A percentile compares a stretch with the other conserved stretches of the same genome.
Evolutionary conservation across 2,888 invertebrate species (phyloP).

Genomic region (Torymus auratus): DNA sequence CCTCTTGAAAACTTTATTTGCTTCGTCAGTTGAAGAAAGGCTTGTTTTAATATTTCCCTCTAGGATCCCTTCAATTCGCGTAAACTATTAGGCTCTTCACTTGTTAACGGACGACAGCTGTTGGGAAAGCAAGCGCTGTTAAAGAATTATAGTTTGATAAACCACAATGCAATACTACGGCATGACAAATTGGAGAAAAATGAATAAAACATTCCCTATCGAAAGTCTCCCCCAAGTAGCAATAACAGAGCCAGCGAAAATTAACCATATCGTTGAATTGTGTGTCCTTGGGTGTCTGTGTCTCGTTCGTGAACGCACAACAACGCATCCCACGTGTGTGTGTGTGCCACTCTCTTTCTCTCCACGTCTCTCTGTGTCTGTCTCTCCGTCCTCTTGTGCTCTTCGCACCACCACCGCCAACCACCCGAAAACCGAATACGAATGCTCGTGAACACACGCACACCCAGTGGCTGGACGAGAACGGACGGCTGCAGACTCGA

Average conservation of each 20-base stretch:
- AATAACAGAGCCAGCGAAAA: neutral
- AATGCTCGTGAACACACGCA: neutral
- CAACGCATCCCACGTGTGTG: neutral
- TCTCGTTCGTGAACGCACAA: conserved; percentile 31
- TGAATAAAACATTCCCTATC: no score
- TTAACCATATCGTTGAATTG: conserved; percentile 31
- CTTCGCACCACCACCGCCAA: neutral
- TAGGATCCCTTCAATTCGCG: no score
- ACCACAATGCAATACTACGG: no score
- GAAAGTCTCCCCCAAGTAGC: neutral
- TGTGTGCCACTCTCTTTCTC: conserved; percentile 26
- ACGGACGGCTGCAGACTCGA: conserved; percentile 78
- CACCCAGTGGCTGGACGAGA: conserved; percentile 86
- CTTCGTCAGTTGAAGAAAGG: neutral
- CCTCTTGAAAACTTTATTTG: neutral
- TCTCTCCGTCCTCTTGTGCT: neutral
- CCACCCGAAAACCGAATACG: neutral
- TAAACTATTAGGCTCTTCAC: no score
- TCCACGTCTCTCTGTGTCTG: neutral
- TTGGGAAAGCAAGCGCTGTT: no score
- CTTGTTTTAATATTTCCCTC: no score
- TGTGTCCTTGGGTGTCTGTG: conserved; percentile 45
- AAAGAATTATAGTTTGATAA: no score
- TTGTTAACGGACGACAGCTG: no score
- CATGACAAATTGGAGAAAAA: no score